phyloP scores from a whole-genome alignment of 2,888 invertebrate species.

The Asteroscopus sphinx region DNA sequence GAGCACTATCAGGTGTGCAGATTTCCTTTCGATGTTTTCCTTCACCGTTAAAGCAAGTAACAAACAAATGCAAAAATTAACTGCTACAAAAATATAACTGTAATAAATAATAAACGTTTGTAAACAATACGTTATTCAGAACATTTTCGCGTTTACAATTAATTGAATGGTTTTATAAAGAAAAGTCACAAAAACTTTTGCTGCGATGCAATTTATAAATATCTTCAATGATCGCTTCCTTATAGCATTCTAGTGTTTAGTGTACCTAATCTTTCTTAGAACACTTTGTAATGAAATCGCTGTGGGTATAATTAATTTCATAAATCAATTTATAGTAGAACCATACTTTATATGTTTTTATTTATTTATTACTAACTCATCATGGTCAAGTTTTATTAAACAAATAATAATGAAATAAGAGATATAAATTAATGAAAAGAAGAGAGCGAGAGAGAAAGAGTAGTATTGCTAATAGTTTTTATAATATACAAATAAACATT shows the following conservation, averaged over 20 bases:
- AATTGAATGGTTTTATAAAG: constrained; percentile 10
- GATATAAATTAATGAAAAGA: no score
- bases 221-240: constrained; percentile 12
- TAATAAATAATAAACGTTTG: background rate
- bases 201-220: constrained; percentile 6
- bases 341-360: background rate
- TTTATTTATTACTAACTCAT: constrained; percentile 6
- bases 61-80: background rate
- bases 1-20: no score
- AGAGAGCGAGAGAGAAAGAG: no score
- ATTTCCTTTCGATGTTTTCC: no score
- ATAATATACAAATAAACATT: no score
- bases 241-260: constrained; percentile 12
- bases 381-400: background rate
- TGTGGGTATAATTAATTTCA: constrained; percentile 8
- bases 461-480: no score
- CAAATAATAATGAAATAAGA: background rate
- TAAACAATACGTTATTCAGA: background rate
- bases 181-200: constrained; percentile 5
- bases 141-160: constrained; percentile 5
- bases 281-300: constrained; percentile 8
- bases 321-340: background rate
- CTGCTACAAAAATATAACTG: no score
- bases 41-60: no score
- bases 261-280: constrained; percentile 31